Evolutionary conservation across 2,888 invertebrate genomes (phyloP), one percentile per base, ranked within the genome.

Genomic region (Phortica okadai): DNA sequence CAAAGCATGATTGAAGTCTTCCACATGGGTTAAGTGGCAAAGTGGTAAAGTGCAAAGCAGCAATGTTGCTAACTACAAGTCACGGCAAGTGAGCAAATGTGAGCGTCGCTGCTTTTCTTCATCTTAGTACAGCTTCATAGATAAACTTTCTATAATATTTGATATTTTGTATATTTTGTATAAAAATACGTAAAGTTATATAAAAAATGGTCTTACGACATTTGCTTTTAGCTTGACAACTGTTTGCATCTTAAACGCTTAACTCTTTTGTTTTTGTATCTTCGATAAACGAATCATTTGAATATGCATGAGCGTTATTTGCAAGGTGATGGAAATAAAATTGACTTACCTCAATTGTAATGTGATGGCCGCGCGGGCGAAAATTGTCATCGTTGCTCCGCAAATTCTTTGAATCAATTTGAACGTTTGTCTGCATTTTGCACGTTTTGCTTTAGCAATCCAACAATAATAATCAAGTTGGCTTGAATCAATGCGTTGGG

Each of bases 391-490:
- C 94, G 11, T 93, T 94, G 81, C 92, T 93, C 67, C 94, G 93
- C 76, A 95, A 91, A 84, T 93, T 93, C 91, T 95, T 95, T 14
- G 95, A 93, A 91, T 95, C 95, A 75, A 95, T 95, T 91, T 95
- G 95, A 83, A 95, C 95, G 91, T 95, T 95, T 56, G 95, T 95
- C 93, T 95, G 95, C 95, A 95, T 95, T 81, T 78, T 89, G 83
- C 8, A 96, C 95, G 6, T 58, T 54, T 50, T 45, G 8, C 45
- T 45, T 66, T 25, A n/a, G 14, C 44, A 42, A 33, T 42, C 50
- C 50, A 50, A 50, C 50, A 8, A 21, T 62, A 16, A 33, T 67
- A 67, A 41, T 42, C 21, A n/a, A 41, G 16, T 6, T 45, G 16
- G 14, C 44, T 42, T 14, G 21, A 7, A 0, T 66, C 41, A 33